A percentile compares a stretch with the other conserved stretches of the same genome.
Evolutionary conservation across 1,140 invertebrate species (phyloP).

Genomic region (Ptiloglossa arizonensis): DNA sequence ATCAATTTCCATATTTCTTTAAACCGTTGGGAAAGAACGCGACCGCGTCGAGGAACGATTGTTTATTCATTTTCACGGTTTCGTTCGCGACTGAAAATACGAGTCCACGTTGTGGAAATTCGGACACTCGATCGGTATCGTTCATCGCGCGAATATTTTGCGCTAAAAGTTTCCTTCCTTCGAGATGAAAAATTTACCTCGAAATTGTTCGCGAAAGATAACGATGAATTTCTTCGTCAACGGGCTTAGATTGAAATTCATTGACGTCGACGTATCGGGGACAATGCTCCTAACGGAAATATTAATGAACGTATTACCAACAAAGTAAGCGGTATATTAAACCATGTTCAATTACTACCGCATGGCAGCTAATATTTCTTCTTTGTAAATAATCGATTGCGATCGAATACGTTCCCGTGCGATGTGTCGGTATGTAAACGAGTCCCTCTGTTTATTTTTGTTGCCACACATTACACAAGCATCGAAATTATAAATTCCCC

Average conservation of each 20-base stretch:
- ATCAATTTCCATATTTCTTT: constrained; percentile 61
- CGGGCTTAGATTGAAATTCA: not conserved
- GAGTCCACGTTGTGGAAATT: too few species aligned
- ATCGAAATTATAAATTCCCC: constrained; percentile 25
- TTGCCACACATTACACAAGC: not conserved
- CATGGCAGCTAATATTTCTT: constrained; percentile 59
- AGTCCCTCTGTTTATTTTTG: constrained; percentile 40
- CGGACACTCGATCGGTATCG: too few species aligned
- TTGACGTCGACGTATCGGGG: constrained; percentile 5
- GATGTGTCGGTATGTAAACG: constrained; percentile 32
- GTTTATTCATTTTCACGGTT: not conserved
- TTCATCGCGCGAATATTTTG: too few species aligned
- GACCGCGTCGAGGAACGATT: not conserved
- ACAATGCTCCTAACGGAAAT: constrained; percentile 46
- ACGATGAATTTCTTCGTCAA: not conserved
- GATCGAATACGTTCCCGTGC: constrained; percentile 17
- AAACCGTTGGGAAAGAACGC: constrained; percentile 18
- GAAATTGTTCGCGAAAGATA: not conserved
- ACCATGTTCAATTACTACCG: constrained; percentile 56
- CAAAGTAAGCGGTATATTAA: constrained; percentile 54
- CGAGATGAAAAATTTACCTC: too few species aligned
- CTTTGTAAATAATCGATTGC: constrained; percentile 55
- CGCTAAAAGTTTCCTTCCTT: too few species aligned
- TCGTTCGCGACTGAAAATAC: too few species aligned
- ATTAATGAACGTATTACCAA: constrained; percentile 61